Base-by-base conservation (phyloP, 1,140 invertebrate species). In the Cyphomyrmex costatus region DNA sequence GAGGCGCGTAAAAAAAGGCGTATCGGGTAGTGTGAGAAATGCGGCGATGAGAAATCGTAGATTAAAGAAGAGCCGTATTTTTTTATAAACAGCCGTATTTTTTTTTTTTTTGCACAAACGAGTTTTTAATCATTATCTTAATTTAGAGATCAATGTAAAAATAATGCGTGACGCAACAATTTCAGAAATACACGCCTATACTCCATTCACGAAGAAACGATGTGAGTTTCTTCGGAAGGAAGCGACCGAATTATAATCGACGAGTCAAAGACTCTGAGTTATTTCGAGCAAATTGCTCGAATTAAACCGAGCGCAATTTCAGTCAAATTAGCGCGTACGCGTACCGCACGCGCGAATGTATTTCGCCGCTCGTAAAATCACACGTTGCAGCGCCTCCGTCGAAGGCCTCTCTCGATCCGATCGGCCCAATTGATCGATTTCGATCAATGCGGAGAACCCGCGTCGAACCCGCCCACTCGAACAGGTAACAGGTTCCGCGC, bases 401-500 rank as follows among this genome's bases (percentile, higher is more conserved):
- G 33, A 49, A 79, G 74, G 16, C 68, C 68, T 83, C 51, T 79
- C 76, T 76, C 85, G 85, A 89, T 86, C 66, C n/a, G n/a, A n/a
- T n/a, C n/a, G n/a, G 66, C 42, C 24, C 36, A 21, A 66, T 66
- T 30, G 27, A 49, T 73, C 87, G 61, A 46, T 83, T 86, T 74
- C 51, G 78, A 86, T 46, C 42, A 66, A 83, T 49, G 36, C 42
- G 12, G 46, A 77, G n/a, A 74, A 71, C 63, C 70, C 82, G 42
- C 56, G 6, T 51, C 42, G 71, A 87, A 66, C 56, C 80, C 89
- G 85, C 90, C 91, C 90, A 91, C 90, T 86, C 68, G 80, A 90
- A 86, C 86, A 71, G 87, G 88, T 92, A 92, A 92, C 91, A 89
- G 91, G 91, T 89, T 90, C 79, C 90, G 90, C 88, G 86, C 79